phyloP scores from a whole-genome alignment of 2,113 vertebrate genomes.

The Zosterops borbonicus region DNA sequence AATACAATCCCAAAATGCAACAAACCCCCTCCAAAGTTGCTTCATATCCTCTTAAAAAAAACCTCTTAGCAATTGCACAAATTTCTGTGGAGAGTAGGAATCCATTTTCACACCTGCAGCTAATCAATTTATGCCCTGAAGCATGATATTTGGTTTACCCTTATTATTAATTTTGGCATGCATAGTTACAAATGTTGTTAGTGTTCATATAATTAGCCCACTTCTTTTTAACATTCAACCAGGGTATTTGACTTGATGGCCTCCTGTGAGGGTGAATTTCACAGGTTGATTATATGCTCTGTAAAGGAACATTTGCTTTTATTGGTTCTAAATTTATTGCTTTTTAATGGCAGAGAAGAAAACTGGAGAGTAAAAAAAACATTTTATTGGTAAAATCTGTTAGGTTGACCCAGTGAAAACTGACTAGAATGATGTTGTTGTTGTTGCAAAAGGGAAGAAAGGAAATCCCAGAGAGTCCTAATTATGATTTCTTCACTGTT shows the following conservation, averaged over 20 bases:
- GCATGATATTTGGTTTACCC: background rate
- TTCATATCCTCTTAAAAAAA: background rate
- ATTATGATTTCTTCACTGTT: background rate
- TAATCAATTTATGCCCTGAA: background rate
- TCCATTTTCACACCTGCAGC: background rate
- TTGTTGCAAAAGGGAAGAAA: background rate
- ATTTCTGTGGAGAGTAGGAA: background rate
- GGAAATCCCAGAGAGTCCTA: background rate
- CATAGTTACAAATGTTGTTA: slow-evolving; percentile 2
- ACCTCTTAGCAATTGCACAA: background rate
- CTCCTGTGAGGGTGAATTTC: slow-evolving; percentile 31
- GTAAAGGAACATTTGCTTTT: background rate
- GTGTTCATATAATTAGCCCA: slow-evolving; percentile 30
- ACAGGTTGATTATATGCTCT: background rate
- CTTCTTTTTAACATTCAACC: slow-evolving; percentile 29
- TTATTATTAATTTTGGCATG: slow-evolving; percentile 27
- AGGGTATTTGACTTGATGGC: slow-evolving; percentile 4
- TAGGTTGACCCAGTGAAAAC: background rate
- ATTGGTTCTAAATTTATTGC: slow-evolving; percentile 5
- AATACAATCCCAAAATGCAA: accelerated
- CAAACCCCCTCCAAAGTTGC: background rate
- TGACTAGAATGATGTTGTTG: background rate
- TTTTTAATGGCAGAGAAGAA: slow-evolving; percentile 7
- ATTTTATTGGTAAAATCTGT: slow-evolving; percentile 3
- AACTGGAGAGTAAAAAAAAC: background rate